Base-by-base conservation (phyloP, 2,888 invertebrate genomes). In the Pristionchus entomophagus region DNA sequence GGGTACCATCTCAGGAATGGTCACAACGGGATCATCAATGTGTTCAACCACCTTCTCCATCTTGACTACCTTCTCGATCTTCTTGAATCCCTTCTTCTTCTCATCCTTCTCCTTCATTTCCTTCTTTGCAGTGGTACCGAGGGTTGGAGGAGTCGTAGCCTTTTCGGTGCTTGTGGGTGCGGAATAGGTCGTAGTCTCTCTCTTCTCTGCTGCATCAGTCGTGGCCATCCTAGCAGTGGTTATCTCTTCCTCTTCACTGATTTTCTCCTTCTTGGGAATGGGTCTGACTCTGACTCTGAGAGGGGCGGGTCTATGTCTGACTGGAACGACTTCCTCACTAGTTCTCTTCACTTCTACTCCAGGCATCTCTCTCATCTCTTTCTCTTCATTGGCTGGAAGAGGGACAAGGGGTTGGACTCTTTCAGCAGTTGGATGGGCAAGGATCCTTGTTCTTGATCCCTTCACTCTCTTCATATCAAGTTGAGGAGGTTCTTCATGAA, bases 281-380 rank as follows among this genome's bases (percentile, higher is more conserved):
- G 82, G 82, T 82, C 82, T 82, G 26, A 82, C 82, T 59, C 59
- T 82, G 12, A 59, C 82, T 59, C 45, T 51, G 10, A 82, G 41
- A 17, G 82, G 78, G 4, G 78, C 51, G 26, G 78, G 78, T 5
- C 78, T n/a, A 32, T 32, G 49, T 32, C n/a, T 35, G 14, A 82
- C 38, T 59, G 82, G 56, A 17, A 82, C 19, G 5, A 59, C 26
- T 51, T 82, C 82, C n/a, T 82, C 82, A 59, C 59, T 59, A 10
- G 80, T 35, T 19, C 29, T 41, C 59, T 41, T 82, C 82, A 82
- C 56, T 35, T 29, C 29, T 22, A 82, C 59, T 38, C 56, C 78
- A 19, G 78, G 78, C 6, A 12, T 29, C 19, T 45, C n/a, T n/a
- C n/a, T n/a, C n/a, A n/a, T 41, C n/a, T 81, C 56, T 0, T 81